Base-by-base conservation (phyloP, 2,888 invertebrate species). In the Blera fallax region DNA sequence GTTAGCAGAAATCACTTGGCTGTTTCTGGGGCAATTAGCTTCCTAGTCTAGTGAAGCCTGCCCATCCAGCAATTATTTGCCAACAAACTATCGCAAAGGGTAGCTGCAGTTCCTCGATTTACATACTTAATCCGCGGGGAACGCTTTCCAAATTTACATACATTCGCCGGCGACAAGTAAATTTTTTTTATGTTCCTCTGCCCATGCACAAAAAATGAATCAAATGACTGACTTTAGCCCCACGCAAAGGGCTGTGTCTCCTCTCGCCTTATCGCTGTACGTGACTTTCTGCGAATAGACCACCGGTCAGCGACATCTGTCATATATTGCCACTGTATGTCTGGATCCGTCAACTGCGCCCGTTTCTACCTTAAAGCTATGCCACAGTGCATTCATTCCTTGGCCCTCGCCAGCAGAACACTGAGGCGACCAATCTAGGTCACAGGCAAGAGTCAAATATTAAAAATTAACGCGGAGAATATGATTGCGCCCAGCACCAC, bases 291-390 rank as follows among this genome's bases (percentile, higher is more conserved):
- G 64, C 48, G 70, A 72, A 72, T 29, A 54, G 48, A 43, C 56
- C 62, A 72, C 37, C 60, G 72, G 70, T 72, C 69, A 79, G 64
- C 70, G 78, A 79, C 78, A 79, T 54, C 62, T 72, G 43, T 77
- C 18, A 54, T 69, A 29, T 40, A 65, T 32, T 54, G 18, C 43
- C 52, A 45, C 16, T 74, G 74, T 24, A 37, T 16, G 5, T n/a
- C 34, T 50, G 11, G 32, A 45, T 45, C 14, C 54, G 21, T 18
- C 32, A 34, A 18, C 34, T 34, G 34, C 21, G 29, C 24, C n/a
- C 14, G 24, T 29, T 34, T 62, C 18, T 34, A 58, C 27, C 67
- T 32, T 50, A 67, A 34, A 58, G 67, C 50, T 58, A 45, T 67
- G 8, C 58, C 40, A 21, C 65, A 76, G 48, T 58, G n/a, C 45